These are phyloP conservation scores for Menura novaehollandiae DNA, from an alignment of 2,113 vertebrate genomes.

Conservation along the genomic window DNA sequence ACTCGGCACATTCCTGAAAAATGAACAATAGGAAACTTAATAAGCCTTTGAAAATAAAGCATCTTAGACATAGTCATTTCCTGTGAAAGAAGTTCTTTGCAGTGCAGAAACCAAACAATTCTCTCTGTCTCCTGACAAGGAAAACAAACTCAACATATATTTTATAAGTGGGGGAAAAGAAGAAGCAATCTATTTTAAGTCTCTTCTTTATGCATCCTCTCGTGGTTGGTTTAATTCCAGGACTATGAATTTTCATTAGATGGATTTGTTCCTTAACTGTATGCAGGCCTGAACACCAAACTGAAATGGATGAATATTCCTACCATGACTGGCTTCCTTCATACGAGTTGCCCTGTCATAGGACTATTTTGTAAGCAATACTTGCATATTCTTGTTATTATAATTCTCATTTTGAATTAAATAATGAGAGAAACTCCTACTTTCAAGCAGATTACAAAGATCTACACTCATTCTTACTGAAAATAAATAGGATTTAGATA, in stretches of 20 bases:
- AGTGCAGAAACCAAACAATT: not conserved
- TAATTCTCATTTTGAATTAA: not conserved
- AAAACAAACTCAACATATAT: not conserved
- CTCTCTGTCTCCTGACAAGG: not conserved
- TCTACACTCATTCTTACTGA: not conserved
- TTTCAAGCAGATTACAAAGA: not conserved
- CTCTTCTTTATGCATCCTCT: not conserved
- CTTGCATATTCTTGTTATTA: not conserved
- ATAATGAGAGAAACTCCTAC: not conserved
- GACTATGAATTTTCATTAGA: not conserved
- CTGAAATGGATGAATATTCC: not conserved
- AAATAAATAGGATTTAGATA: not conserved
- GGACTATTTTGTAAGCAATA: not conserved
- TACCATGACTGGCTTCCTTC: not conserved
- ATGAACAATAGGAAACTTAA: constrained; percentile 14
- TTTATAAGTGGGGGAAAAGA: not conserved
- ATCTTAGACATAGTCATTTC: not conserved
- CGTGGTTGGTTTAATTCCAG: not conserved
- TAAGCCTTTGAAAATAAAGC: not conserved
- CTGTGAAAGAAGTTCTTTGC: not conserved
- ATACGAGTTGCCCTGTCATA: not conserved
- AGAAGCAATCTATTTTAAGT: not conserved
- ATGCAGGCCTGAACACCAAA: not conserved
- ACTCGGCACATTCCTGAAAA: constrained; percentile 39
- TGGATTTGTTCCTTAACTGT: not conserved